Base-by-base conservation (phyloP, 2,113 vertebrate genomes). In the Ardeotis arabs region DNA sequence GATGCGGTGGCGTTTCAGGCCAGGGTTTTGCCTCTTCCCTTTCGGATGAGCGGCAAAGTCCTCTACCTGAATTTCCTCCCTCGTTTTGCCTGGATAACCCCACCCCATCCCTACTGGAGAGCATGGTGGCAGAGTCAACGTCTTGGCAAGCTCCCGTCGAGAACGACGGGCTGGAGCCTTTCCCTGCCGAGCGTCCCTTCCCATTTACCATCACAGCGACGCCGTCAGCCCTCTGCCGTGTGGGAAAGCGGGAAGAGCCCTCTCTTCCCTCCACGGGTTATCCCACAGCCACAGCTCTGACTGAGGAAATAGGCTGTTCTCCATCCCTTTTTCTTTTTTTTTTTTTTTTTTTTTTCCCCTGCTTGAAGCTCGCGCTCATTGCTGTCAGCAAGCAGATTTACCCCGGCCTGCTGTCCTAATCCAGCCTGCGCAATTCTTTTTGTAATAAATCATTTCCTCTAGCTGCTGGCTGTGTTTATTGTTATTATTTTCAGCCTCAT, bases 41-140 rank as follows among this genome's bases (percentile, higher is more conserved):
- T 53, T 70, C 0, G 3, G 20, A 49, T 3, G 14, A 53, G 80
- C 77, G 45, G 29, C 0, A 0, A 86, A 89, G 59, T 81, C 14
- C 0, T 89, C 56, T 41, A 87, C 79, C 66, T 64, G 56, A 81
- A 68, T 82, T 87, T 78, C 78, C 82, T 94, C 69, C 66, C 69
- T 82, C 1, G 0, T 69, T 84, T 55, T 89, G 77, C 5, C 0
- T 1, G 18, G 60, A 25, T 59, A 77, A 59, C 22, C 25, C 62
- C 9, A 12, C 67, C 80, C 68, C 83, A 37, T 92, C 87, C 66
- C 68, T 53, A 4, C 74, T 3, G 6, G 68, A 53, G 84, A 84
- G 53, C 0, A 0, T 0, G 0, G 62, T 2, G 13, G 2, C 2
- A 4, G 11, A 88, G 67, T 37, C 44, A 37, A 13, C 1, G 2